Base-by-base conservation (phyloP, 2,113 vertebrate species). In the Uria lomvia region DNA sequence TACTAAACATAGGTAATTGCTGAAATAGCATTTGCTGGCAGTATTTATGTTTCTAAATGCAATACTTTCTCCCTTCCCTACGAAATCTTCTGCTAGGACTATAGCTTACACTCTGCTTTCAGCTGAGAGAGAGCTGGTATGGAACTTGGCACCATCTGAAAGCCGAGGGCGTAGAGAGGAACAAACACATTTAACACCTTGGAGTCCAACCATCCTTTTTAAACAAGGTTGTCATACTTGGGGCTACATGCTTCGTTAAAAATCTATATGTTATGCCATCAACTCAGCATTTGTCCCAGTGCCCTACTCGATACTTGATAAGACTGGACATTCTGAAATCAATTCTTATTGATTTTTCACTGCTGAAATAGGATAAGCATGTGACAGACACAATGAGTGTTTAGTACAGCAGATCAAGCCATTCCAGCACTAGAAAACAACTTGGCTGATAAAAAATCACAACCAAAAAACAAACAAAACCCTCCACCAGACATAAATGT, bases 1-100 rank as follows among this genome's bases (percentile, higher is more conserved):
- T 98, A 98, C 98, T 96, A 97, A 98, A 98, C 97, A 98, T 96
- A 97, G 52, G 97, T 98, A 98, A 98, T 98, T 98, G 97, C 98
- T 96, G 96, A 98, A 98, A 98, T 98, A 98, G 97, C 94, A 77
- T 98, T 97, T 97, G 97, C 96, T 98, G 92, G 97, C 92, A 96
- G 97, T 91, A 0, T 90, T 98, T 96, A 27, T 97, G 84, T 96
- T 97, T 97, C 95, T 94, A 97, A 97, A 86, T 92, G 96, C 94
- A 93, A 97, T 80, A 78, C 47, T 97, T 96, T 97, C 82, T 92
- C 95, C 91, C 91, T 68, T 78, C 60, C 75, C 94, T 50, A 49
- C 0, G 1, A 71, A 90, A 92, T 96, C 94, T 96, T 97, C 71
- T 94, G 84, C 87, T 86, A 95, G 95, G 83, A 73, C 93, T 78